These are phyloP conservation scores for Diarsia rubi DNA, from an alignment of 2,888 invertebrate species.

Conservation along the genomic window DNA sequence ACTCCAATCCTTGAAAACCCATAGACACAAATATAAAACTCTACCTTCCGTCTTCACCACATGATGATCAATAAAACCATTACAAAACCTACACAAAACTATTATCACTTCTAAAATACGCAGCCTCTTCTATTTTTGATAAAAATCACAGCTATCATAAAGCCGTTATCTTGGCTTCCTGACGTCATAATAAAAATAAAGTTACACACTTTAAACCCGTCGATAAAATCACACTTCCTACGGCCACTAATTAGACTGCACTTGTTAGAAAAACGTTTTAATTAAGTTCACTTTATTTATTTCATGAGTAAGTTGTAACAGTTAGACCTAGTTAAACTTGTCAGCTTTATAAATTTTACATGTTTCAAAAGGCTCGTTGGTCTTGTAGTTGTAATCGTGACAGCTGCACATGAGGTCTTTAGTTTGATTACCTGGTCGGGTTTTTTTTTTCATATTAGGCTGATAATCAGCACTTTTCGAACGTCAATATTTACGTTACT, in stretches of 20 bases:
- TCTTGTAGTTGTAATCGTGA: no score
- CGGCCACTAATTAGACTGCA: constrained; percentile 49
- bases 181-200: constrained; percentile 60
- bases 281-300: constrained; percentile 30
- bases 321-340: neutral
- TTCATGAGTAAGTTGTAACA: neutral
- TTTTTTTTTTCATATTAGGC: no score
- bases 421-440: no score
- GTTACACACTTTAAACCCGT: constrained; percentile 30
- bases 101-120: constrained; percentile 10
- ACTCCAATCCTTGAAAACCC: neutral
- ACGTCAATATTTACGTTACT: no score
- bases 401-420: no score
- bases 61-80: neutral
- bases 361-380: neutral
- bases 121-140: constrained; percentile 31
- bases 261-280: constrained; percentile 34
- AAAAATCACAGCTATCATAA: constrained; percentile 44
- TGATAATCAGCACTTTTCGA: no score
- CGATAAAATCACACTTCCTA: constrained; percentile 65
- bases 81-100: constrained; percentile 1
- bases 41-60: neutral
- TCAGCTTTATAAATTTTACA: neutral
- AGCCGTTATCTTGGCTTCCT: constrained; percentile 37
- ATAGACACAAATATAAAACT: neutral